Conservation (phyloP, 2,113 vertebrate genomes). For the Heliornis fulica region DNA sequence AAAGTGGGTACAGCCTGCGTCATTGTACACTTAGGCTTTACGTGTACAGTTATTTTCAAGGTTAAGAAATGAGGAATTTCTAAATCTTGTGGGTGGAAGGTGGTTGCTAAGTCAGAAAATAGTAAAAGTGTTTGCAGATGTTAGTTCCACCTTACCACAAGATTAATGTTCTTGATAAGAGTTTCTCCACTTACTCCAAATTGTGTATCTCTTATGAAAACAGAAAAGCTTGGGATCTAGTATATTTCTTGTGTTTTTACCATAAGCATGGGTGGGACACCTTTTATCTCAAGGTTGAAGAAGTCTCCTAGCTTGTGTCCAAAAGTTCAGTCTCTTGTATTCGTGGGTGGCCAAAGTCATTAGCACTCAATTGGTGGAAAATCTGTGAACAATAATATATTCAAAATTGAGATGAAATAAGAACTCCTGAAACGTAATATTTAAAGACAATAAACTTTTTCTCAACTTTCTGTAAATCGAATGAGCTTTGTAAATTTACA, state of each 20-base stretch:
- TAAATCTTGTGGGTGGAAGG: not conserved
- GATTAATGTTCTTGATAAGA: not conserved
- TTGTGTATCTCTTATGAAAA: not conserved
- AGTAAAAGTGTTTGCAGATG: not conserved
- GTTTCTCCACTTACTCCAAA: not conserved
- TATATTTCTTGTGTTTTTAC: not conserved
- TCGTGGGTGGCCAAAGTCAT: not conserved
- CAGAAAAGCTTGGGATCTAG: not conserved
- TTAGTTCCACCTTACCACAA: not conserved
- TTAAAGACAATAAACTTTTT: not conserved
- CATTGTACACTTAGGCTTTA: not conserved
- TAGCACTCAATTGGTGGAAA: not conserved
- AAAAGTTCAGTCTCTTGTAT: not conserved
- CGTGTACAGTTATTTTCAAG: not conserved
- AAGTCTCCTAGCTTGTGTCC: not conserved
- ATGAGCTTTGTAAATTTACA: not conserved
- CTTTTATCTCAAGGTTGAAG: not conserved
- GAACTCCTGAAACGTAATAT: not conserved
- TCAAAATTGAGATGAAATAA: not conserved
- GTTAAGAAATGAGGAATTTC: not conserved
- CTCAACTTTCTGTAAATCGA: not conserved
- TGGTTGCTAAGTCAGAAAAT: not conserved
- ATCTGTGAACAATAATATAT: not conserved
- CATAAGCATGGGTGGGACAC: not conserved
- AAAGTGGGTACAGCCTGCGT: not conserved